These are phyloP conservation scores for Oceanites oceanicus DNA, from an alignment of 2,113 vertebrate genomes.

Conservation along the genomic window DNA sequence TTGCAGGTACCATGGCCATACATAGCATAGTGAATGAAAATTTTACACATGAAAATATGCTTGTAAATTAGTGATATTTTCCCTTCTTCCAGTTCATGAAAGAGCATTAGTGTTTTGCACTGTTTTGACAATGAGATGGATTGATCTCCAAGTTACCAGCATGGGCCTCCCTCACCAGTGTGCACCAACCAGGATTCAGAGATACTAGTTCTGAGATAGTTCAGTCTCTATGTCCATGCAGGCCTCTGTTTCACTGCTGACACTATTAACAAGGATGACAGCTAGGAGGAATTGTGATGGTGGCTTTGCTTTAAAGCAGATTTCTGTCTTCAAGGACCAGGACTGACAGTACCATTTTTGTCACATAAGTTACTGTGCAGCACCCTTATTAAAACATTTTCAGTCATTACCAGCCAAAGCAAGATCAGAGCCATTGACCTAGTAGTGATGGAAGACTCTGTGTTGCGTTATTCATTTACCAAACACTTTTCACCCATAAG, in stretches of 20 bases:
- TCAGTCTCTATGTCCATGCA: fast-evolving
- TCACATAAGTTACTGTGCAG: not conserved
- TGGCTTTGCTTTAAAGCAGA: not conserved
- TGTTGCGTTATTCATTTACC: not conserved
- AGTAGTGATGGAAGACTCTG: not conserved
- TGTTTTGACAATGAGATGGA: not conserved
- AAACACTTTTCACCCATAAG: not conserved
- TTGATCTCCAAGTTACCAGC: not conserved
- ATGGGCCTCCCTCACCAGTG: fast-evolving
- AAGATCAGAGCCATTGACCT: not conserved
- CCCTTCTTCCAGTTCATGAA: not conserved
- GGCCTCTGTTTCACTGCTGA: not conserved
- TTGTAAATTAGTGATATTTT: not conserved
- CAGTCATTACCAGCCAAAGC: not conserved
- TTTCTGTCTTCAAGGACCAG: not conserved
- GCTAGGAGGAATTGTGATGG: not conserved
- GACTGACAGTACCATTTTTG: not conserved
- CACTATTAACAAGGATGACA: not conserved
- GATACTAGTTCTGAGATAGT: not conserved
- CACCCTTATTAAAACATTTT: not conserved
- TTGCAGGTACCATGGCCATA: not conserved
- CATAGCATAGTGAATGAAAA: not conserved
- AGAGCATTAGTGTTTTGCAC: not conserved
- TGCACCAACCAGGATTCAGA: not conserved
- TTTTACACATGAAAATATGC: not conserved